Percentiles rank a stretch among this genome's conserved stretches.
Conservation (phyloP, 2,797 vertebrate species). For the Lophura swinhoii region DNA sequence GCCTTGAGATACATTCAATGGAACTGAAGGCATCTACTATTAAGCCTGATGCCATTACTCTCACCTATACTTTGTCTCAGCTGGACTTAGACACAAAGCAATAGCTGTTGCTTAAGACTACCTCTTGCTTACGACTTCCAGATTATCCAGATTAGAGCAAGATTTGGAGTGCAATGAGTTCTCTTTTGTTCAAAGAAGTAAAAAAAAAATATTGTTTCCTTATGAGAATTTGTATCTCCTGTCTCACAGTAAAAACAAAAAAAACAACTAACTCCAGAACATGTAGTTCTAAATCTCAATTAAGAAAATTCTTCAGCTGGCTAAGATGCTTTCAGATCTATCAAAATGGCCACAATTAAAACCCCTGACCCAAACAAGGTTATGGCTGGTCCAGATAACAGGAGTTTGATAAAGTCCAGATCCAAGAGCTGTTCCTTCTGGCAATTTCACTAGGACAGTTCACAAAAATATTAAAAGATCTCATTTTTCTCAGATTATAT, state of each 20-base stretch:
- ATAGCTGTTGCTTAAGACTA: constrained; percentile 35
- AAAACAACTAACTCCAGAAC: not conserved
- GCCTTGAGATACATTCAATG: constrained; percentile 32
- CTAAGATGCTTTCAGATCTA: not conserved
- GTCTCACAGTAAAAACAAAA: not conserved
- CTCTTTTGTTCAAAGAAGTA: not conserved
- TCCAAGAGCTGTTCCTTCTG: not conserved
- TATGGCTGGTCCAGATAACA: not conserved
- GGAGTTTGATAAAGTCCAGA: not conserved
- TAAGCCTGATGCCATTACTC: constrained; percentile 40
- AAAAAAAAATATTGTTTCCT: not conserved
- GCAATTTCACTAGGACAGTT: not conserved
- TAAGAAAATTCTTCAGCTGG: not conserved
- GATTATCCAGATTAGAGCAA: constrained; percentile 51
- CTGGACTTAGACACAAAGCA: constrained; percentile 61
- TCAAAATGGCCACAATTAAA: not conserved
- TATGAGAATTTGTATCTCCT: not conserved
- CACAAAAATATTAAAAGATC: not conserved
- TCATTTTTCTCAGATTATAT: not conserved
- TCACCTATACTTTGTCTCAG: constrained; percentile 70
- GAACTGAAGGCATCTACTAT: constrained; percentile 48
- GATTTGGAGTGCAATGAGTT: not conserved
- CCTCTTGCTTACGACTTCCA: constrained; percentile 58
- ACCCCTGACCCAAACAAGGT: not conserved
- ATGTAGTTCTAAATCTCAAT: not conserved